Evolutionary conservation across 2,888 invertebrate genomes (phyloP), one percentile per base, ranked within the genome.

Genomic region (Sussaba pulchella): DNA sequence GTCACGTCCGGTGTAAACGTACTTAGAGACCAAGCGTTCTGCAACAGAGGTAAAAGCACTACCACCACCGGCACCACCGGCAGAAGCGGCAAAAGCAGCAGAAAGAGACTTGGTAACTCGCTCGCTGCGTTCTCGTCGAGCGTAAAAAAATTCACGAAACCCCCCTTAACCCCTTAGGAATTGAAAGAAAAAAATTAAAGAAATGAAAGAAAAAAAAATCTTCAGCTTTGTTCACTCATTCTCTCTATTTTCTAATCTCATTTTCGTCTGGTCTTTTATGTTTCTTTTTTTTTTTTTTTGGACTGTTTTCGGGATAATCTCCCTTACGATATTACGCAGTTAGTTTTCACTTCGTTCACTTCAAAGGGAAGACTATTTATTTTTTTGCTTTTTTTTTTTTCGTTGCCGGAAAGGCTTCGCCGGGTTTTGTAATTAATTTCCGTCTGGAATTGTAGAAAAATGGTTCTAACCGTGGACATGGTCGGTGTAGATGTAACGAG

Each of bases 1-100:
- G 77, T 82, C 84, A 84, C 84, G 84, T 84, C 64, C 78, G 50
- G 75, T 84, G 84, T 83, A 84, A 84, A 84, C 83, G 84, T 83
- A 82, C 83, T 83, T 77, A 78, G 71, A 47, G 74, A 52, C 78
- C 70, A 61, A 74, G 70, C 73, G 63, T 47, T 76, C 67, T 14
- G 59, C 43, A 76, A 50, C 73, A 59, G 45, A 79, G 63, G n/a
- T n/a, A n/a, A n/a, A n/a, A n/a, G n/a, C n/a, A n/a, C n/a, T n/a
- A n/a, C n/a, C n/a, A n/a, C 50, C 67, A 24, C 4, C 19, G n/a
- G 54, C 54, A 36, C 14, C 43, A 43, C 4, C n/a, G n/a, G 43
- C 43, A 43, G n/a, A 12, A 43, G n/a, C 12, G n/a, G n/a, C 43
- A 50, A n/a, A n/a, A n/a, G 59, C 31, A n/a, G 24, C 36, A 19